Base-by-base conservation (phyloP, 2,797 vertebrate genomes). In the Sandelia bainsii region DNA sequence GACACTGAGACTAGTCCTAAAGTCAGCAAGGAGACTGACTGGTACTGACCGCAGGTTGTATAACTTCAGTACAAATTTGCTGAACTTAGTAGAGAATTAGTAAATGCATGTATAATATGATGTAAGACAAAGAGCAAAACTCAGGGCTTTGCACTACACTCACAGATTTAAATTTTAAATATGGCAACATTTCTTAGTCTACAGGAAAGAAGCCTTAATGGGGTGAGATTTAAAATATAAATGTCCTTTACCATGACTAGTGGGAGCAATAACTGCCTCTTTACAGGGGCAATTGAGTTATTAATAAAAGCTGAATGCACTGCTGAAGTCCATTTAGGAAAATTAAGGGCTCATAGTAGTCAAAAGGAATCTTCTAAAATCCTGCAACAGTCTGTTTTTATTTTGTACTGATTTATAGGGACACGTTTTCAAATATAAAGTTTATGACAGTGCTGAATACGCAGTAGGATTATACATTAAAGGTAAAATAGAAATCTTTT, bases 271-370 rank as follows among this genome's bases (percentile, higher is more conserved):
- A 75, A 88, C 73, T n/a, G 69, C 65, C 14, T 53, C 44, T 54
- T 62, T 72, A 57, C 29, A 58, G 27, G 46, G 69, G 42, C 69
- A 85, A 87, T 69, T 75, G 60, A 69, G 54, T 68, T 85, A 78
- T 78, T 75, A 77, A 79, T 82, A 72, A 78, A 87, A 76, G 10
- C 44, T 16, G 71, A 79, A 32, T 32, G 6, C 46, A 65, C 56
- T 25, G 70, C 5, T 75, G 14, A 59, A 69, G 62, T 56, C 23
- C 32, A 77, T 69, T 70, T 72, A 45, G 69, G 46, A 60, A 16
- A 69, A 14, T 59, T 12, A 32, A 65, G 17, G n/a, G n/a, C 34
- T 78, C 8, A 2, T n/a, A 62, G 29, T 20, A 52, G 51, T 51
- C 7, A 56, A 3, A 62, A 72, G 27, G 62, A 75, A 58, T 58